Conservation (phyloP, 1,140 invertebrate genomes). For the Drosophila repleta region DNA sequence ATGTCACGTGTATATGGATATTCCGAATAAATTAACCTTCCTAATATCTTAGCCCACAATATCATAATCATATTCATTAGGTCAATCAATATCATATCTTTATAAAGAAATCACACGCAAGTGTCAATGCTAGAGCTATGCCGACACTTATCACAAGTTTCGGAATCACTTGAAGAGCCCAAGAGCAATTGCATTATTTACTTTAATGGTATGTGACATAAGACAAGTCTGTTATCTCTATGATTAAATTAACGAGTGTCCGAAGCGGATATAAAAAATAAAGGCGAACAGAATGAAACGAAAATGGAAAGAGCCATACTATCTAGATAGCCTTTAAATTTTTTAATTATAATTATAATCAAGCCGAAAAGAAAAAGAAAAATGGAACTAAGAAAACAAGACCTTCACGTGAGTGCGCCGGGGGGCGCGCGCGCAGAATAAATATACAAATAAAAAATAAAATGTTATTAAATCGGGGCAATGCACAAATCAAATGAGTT, state of each 20-base stretch:
- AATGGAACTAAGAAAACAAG: background rate
- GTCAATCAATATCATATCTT: no score
- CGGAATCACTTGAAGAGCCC: conserved; percentile 30
- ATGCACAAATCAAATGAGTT: conserved; percentile 70
- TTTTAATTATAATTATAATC: conserved; percentile 60
- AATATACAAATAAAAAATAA: no score
- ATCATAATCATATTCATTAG: no score
- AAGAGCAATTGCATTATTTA: conserved; percentile 37
- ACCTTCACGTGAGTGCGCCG: background rate
- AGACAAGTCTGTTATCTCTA: conserved; percentile 56
- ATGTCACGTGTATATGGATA: no score
- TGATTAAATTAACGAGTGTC: conserved; percentile 67
- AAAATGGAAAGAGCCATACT: conserved; percentile 1
- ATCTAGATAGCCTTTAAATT: conserved; percentile 50
- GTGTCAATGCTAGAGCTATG: no score
- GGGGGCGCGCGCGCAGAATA: background rate
- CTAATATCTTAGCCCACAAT: background rate
- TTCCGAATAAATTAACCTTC: no score
- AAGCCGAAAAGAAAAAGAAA: conserved; percentile 21
- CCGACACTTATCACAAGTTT: conserved; percentile 14
- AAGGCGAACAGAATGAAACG: conserved; percentile 17
- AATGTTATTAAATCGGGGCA: conserved; percentile 18
- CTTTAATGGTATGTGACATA: conserved; percentile 39
- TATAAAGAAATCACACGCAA: no score
- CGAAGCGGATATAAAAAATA: conserved; percentile 60